A percentile compares a stretch with the other conserved stretches of the same genome.
These are phyloP conservation scores for Leguminivora glycinivorella DNA, from an alignment of 1,140 invertebrate species.

Conservation along the genomic window DNA sequence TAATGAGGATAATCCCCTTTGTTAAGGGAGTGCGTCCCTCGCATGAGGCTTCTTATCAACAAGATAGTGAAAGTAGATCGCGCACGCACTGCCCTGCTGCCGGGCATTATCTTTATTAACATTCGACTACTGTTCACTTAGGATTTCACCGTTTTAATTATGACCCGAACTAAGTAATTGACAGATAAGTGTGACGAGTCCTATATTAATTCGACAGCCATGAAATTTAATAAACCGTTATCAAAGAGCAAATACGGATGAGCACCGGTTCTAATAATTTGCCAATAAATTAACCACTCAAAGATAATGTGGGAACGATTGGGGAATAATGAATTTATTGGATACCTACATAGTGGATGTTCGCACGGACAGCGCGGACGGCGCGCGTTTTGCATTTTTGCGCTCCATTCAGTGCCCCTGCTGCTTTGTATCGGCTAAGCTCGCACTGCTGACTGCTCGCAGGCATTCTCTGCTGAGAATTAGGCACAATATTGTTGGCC, in stretches of 20 bases:
- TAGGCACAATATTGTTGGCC: constrained; percentile 2
- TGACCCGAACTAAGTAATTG: constrained; percentile 48
- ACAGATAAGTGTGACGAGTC: constrained; percentile 50
- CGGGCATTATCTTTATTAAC: constrained; percentile 68
- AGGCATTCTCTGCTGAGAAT: neutral
- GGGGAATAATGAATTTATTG: constrained; percentile 43
- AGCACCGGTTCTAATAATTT: constrained; percentile 50
- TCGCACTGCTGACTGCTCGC: too few species aligned
- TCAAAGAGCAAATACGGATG: constrained; percentile 58
- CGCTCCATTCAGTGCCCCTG: constrained; percentile 12
- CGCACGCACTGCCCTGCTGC: constrained; percentile 49
- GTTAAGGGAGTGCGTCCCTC: constrained; percentile 45
- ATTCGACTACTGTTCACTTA: constrained; percentile 46
- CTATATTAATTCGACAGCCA: constrained; percentile 57
- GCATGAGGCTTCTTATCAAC: constrained; percentile 54
- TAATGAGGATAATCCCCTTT: constrained; percentile 68
- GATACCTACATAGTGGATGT: constrained; percentile 7
- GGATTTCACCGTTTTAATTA: constrained; percentile 64
- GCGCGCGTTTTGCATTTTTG: constrained; percentile 16
- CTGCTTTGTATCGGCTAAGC: constrained; percentile 6
- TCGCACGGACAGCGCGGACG: constrained; percentile 14
- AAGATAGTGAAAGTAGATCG: constrained; percentile 62
- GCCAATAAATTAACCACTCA: constrained; percentile 55
- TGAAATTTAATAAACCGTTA: constrained; percentile 72
- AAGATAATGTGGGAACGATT: constrained; percentile 44